Evolutionary conservation across 2,113 vertebrate genomes (phyloP).

Genomic region (Mormyrus iriodes): DNA sequence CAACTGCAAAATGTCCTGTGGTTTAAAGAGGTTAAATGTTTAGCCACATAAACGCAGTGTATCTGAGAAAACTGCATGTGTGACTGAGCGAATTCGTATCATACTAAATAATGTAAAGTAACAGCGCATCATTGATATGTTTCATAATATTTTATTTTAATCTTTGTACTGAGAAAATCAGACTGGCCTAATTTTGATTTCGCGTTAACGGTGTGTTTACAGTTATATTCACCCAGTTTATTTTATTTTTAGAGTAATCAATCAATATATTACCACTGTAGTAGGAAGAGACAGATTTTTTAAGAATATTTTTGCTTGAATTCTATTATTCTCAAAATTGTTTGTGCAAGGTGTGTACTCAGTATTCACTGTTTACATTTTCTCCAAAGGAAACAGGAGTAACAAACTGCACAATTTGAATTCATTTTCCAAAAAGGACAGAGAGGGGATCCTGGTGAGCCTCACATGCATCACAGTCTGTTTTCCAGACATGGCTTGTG

Average conservation of each 20-base stretch:
- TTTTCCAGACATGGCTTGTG: conserved; percentile 1
- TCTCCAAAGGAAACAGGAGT: neutral
- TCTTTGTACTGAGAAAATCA: neutral
- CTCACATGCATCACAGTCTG: neutral
- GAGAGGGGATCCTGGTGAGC: neutral
- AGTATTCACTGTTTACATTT: neutral
- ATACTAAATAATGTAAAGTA: neutral
- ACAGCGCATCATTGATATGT: neutral
- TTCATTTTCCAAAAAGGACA: neutral
- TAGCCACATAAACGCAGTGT: neutral
- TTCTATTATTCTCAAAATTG: neutral
- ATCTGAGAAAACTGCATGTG: neutral
- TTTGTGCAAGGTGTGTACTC: neutral
- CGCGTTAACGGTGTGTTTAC: neutral
- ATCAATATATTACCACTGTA: neutral
- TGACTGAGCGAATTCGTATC: neutral
- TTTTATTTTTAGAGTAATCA: neutral
- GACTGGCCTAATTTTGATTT: neutral
- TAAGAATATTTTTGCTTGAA: neutral
- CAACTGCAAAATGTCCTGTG: neutral
- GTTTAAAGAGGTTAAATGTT: neutral
- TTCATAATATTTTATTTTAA: neutral
- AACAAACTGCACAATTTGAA: neutral
- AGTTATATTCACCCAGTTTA: neutral
- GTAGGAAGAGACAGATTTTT: neutral